Conservation (phyloP, 2,797 vertebrate species). For the Micromesistius poutassou region DNA sequence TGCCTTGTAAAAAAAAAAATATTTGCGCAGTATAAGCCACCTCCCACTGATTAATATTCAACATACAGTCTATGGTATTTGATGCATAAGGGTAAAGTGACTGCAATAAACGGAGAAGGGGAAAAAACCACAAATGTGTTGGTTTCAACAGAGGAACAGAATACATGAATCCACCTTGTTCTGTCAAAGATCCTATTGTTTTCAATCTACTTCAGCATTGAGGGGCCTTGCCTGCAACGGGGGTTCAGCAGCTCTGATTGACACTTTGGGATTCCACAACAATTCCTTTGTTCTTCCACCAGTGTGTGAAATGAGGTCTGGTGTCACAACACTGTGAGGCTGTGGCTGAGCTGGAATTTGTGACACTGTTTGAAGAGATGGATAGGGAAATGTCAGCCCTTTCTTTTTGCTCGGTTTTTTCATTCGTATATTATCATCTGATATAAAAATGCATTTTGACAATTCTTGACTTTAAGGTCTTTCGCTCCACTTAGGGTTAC, state of each 20-base stretch:
- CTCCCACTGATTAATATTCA: background rate
- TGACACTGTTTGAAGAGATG: background rate
- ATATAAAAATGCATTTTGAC: constrained; percentile 1
- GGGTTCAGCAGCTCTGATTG: too few relatives aligned
- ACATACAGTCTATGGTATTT: background rate
- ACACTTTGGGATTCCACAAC: background rate
- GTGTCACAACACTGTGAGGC: constrained; percentile 2
- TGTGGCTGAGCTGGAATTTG: background rate
- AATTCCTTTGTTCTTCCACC: background rate
- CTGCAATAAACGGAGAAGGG: background rate
- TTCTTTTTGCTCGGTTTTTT: background rate
- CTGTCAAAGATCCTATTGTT: background rate
- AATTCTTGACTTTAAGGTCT: background rate
- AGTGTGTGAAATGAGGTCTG: background rate
- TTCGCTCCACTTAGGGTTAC: background rate
- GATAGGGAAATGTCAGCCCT: background rate
- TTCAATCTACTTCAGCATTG: background rate
- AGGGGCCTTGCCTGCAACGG: background rate
- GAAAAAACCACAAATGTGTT: background rate
- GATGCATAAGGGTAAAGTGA: background rate
- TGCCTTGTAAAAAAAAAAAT: too few relatives aligned
- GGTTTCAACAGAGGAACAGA: background rate
- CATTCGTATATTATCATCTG: background rate
- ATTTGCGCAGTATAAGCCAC: background rate
- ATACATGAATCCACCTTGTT: background rate